These are phyloP conservation scores for Tragelaphus strepsiceros DNA, from an alignment of 2,113 vertebrate genomes.

Conservation along the genomic window DNA sequence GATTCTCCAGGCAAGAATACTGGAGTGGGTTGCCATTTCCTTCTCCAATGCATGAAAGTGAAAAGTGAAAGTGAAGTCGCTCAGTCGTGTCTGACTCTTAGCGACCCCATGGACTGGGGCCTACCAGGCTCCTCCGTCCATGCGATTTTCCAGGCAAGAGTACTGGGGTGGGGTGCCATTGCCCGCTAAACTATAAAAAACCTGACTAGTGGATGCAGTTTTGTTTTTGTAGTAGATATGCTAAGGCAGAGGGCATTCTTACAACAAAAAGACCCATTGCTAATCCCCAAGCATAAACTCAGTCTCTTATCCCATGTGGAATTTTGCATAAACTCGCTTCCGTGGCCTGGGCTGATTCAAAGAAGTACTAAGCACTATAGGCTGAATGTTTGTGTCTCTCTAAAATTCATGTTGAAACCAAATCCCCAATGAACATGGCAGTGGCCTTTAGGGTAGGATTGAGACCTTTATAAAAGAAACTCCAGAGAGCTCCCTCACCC, in stretches of 20 bases:
- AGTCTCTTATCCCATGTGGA: not conserved
- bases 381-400: not conserved
- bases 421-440: not conserved
- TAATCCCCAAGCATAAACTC: not conserved
- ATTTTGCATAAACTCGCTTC: not conserved
- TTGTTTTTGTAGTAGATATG: not conserved
- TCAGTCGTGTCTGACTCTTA: too few species aligned
- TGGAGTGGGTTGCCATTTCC: too few species aligned
- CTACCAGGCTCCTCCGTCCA: too few species aligned
- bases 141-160: too few species aligned
- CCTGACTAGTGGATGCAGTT: not conserved
- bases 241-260: not conserved
- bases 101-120: too few species aligned
- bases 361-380: not conserved
- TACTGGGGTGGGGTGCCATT: too few species aligned
- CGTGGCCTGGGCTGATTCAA: not conserved
- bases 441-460: not conserved
- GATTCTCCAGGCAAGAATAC: too few species aligned
- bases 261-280: not conserved
- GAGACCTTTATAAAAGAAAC: not conserved
- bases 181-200: not conserved
- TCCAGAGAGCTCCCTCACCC: not conserved
- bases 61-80: too few species aligned
- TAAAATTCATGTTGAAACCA: not conserved
- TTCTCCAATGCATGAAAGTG: too few species aligned